Conservation (phyloP, 2,113 vertebrate species). For the Syngnathoides biaculeatus region DNA sequence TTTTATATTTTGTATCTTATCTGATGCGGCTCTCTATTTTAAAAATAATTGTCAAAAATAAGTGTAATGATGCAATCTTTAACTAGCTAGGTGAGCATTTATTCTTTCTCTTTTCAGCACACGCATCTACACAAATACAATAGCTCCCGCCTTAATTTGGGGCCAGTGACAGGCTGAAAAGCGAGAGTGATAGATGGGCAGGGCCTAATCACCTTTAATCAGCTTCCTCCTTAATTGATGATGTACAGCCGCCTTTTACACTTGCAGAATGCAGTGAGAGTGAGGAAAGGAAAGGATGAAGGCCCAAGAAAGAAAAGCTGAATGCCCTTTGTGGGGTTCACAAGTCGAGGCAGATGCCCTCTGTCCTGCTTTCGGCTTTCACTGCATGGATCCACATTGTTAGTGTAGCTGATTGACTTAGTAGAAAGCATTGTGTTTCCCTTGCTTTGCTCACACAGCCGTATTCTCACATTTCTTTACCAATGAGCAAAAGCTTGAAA, state of each 20-base stretch:
- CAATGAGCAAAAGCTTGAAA: background rate
- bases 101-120: slow-evolving; percentile 14
- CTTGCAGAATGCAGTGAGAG: slow-evolving; percentile 41
- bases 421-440: slow-evolving; percentile 4
- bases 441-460: background rate
- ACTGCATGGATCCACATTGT: slow-evolving; percentile 18
- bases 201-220: slow-evolving; percentile 74
- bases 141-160: slow-evolving; percentile 40
- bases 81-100: slow-evolving; percentile 27
- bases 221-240: slow-evolving; percentile 69
- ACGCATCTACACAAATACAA: slow-evolving; percentile 25
- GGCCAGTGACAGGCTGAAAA: slow-evolving; percentile 64
- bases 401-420: slow-evolving; percentile 26
- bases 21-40: slow-evolving; percentile 42
- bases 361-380: slow-evolving; percentile 34
- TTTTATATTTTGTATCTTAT: slow-evolving; percentile 45
- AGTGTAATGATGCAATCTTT: slow-evolving; percentile 38
- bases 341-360: slow-evolving; percentile 57
- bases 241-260: slow-evolving; percentile 62
- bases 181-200: slow-evolving; percentile 70
- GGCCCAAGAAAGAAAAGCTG: slow-evolving; percentile 44
- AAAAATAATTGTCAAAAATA: slow-evolving; percentile 54
- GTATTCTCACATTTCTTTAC: slow-evolving; percentile 8
- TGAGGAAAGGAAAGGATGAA: slow-evolving; percentile 16
- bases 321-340: slow-evolving; percentile 49